These are phyloP conservation scores for Drosophila nr. medialis DNA, from an alignment of 2,888 invertebrate species.

Conservation along the genomic window DNA sequence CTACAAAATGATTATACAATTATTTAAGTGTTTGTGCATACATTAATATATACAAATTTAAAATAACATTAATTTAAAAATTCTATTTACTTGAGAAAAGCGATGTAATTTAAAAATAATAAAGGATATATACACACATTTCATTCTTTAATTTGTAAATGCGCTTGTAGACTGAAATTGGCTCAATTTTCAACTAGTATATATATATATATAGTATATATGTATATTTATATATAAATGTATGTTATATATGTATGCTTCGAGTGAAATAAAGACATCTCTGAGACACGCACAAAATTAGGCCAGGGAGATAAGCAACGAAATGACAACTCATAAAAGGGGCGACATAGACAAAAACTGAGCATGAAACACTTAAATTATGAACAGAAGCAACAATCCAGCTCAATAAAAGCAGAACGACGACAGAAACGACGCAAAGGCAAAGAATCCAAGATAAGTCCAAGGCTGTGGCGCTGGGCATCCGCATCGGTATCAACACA, in stretches of 20 bases:
- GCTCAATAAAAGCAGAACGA: conserved; percentile 27
- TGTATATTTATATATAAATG: not conserved
- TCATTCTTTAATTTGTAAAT: not conserved
- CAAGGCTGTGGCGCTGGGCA: conserved; percentile 10
- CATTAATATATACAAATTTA: conserved; percentile 1
- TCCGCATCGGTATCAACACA: conserved; percentile 6
- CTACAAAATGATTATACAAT: not conserved
- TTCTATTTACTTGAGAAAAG: not conserved
- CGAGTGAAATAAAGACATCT: conserved; percentile 12
- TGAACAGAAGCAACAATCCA: conserved; percentile 39
- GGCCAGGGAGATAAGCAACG: conserved; percentile 29
- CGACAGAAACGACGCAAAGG: conserved; percentile 34
- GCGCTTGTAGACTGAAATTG: not conserved
- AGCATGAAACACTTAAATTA: conserved; percentile 28
- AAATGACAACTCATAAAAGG: conserved; percentile 34
- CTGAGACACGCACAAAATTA: conserved; percentile 12
- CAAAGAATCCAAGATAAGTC: conserved; percentile 54
- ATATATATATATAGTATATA: not conserved
- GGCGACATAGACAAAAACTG: conserved; percentile 28
- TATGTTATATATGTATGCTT: conserved; percentile 1
- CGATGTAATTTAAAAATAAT: not conserved
- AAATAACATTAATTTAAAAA: not conserved
- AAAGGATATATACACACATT: not conserved
- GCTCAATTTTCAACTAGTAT: not conserved
- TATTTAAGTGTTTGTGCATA: conserved; percentile 12